Conservation (phyloP, 2,113 vertebrate genomes). For the Oriolus oriolus region DNA sequence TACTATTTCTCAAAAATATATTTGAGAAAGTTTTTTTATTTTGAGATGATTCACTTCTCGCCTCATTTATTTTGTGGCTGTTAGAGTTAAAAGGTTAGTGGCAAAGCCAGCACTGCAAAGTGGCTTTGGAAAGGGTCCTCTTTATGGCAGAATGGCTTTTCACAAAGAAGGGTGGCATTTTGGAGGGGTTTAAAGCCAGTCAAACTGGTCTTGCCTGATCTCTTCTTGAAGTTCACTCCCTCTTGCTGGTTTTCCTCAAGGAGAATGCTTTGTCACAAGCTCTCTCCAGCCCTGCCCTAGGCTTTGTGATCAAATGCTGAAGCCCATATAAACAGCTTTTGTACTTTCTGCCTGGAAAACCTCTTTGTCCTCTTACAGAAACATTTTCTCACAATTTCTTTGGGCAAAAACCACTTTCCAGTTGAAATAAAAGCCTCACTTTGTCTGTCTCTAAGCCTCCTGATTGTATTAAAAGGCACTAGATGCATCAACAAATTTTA, state of each 20-base stretch:
- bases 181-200: not conserved
- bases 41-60: not conserved
- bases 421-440: slow-evolving; percentile 37
- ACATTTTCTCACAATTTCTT: slow-evolving; percentile 29
- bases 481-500: slow-evolving; percentile 11
- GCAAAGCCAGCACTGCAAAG: not conserved
- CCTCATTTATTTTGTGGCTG: not conserved
- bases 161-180: not conserved
- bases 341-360: slow-evolving; percentile 42
- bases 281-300: slow-evolving; percentile 5
- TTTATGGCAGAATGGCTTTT: not conserved
- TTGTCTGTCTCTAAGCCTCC: not conserved
- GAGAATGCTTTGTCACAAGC: not conserved
- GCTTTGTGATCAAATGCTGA: slow-evolving; percentile 32
- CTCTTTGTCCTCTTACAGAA: slow-evolving; percentile 22
- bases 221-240: not conserved
- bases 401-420: slow-evolving; percentile 40
- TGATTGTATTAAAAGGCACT: slow-evolving; percentile 15
- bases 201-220: not conserved
- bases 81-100: not conserved
- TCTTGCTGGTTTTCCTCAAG: slow-evolving; percentile 15
- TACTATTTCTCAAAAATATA: not conserved
- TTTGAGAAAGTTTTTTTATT: not conserved
- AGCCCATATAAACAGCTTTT: slow-evolving; percentile 33
- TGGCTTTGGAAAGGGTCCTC: not conserved